Evolutionary conservation across 2,888 invertebrate species (phyloP).

Genomic region (Octonoba sinensis): DNA sequence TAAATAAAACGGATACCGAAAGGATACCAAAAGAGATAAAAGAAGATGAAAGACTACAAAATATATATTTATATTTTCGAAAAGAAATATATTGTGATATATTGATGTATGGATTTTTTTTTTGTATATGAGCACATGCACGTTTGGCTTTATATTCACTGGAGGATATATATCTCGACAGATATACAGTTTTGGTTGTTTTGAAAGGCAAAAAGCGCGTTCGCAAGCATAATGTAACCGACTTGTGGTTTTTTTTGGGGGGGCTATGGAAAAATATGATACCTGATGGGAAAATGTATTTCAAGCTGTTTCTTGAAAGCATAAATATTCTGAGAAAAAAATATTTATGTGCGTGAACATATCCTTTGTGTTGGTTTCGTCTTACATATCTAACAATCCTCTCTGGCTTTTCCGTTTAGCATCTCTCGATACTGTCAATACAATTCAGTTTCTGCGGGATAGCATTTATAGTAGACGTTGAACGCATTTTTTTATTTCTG

Average conservation of each 20-base stretch:
- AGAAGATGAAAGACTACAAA: neutral
- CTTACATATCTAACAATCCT: constrained; percentile 5
- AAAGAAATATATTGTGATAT: constrained; percentile 3
- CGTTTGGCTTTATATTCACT: neutral
- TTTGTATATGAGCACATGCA: neutral
- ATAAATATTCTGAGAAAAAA: constrained; percentile 27
- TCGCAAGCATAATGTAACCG: neutral
- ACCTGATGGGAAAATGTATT: neutral
- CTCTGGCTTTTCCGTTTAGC: neutral
- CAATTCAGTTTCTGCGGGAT: neutral
- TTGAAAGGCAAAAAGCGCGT: constrained; percentile 3
- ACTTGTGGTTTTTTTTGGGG: neutral
- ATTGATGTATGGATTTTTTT: neutral
- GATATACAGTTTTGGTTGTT: neutral
- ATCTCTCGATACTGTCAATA: neutral
- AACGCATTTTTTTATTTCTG: too few species aligned
- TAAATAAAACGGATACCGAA: neutral
- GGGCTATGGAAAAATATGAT: neutral
- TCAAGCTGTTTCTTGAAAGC: neutral
- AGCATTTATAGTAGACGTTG: neutral
- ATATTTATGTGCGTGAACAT: constrained; percentile 14
- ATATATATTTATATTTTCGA: constrained; percentile 5
- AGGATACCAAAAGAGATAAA: neutral
- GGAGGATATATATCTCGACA: neutral
- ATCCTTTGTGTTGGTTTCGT: neutral